Conservation (phyloP, 2,888 invertebrate genomes). For the Agrochola lychnidis region DNA sequence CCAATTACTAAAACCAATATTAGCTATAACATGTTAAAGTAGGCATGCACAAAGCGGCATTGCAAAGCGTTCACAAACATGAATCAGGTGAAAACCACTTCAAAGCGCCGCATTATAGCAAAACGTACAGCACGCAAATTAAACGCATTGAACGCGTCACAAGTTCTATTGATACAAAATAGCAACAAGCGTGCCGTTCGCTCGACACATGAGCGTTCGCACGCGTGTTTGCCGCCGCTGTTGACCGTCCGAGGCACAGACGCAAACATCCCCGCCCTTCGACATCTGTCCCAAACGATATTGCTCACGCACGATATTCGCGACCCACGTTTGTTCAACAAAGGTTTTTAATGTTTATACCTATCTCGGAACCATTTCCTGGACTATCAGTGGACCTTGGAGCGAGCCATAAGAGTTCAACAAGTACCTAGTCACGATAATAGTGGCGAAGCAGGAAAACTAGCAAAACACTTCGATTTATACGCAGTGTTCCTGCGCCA, state of each 20-base stretch:
- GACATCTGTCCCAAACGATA: slow-evolving; percentile 80
- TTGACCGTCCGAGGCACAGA: slow-evolving; percentile 79
- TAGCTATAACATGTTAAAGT: slow-evolving; percentile 38
- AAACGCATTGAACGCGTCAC: slow-evolving; percentile 59
- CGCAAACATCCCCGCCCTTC: slow-evolving; percentile 77
- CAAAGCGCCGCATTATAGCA: slow-evolving; percentile 59
- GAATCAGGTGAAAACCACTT: slow-evolving; percentile 64
- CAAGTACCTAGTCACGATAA: slow-evolving; percentile 11
- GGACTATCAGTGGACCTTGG: slow-evolving; percentile 45
- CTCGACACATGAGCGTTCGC: slow-evolving; percentile 79
- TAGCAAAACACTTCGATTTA: slow-evolving; percentile 16
- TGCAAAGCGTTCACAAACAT: slow-evolving; percentile 46
- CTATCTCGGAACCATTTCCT: slow-evolving; percentile 72
- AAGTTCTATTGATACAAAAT: slow-evolving; percentile 74
- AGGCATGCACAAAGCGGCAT: slow-evolving; percentile 36
- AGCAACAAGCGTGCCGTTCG: slow-evolving; percentile 71
- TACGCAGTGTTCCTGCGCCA: background rate
- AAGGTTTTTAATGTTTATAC: slow-evolving; percentile 76
- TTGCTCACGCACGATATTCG: slow-evolving; percentile 82
- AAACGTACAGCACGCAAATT: slow-evolving; percentile 56
- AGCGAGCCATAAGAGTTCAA: slow-evolving; percentile 41
- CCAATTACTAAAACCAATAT: slow-evolving; percentile 43
- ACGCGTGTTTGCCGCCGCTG: slow-evolving; percentile 82
- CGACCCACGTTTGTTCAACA: slow-evolving; percentile 77
- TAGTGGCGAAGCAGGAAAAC: slow-evolving; percentile 15